These are phyloP conservation scores for Hestina assimilis DNA, from an alignment of 1,140 invertebrate genomes.

Conservation along the genomic window DNA sequence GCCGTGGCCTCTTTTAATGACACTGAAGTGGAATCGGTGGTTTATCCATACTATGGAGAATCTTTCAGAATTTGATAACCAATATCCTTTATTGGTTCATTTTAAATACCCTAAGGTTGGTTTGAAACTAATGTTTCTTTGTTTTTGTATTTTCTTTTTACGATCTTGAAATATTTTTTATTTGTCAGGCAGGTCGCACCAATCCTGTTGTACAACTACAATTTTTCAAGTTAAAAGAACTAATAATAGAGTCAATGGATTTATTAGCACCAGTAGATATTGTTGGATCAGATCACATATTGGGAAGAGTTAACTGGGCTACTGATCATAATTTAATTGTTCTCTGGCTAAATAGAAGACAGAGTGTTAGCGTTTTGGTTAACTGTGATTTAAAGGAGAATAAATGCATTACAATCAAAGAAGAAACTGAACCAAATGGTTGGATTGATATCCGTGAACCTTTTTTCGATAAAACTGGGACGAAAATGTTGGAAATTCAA, in stretches of 20 bases:
- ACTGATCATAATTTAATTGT: conserved; percentile 84
- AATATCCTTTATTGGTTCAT: conserved; percentile 81
- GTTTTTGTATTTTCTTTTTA: neutral
- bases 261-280: conserved; percentile 77
- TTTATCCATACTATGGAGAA: conserved; percentile 79
- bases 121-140: conserved; percentile 7
- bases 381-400: conserved; percentile 75
- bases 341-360: conserved; percentile 92
- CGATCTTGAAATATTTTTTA: conserved; percentile 15
- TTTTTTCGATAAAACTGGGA: conserved; percentile 70
- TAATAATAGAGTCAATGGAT: conserved; percentile 38
- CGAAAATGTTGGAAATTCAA: conserved; percentile 63
- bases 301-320: conserved; percentile 87
- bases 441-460: conserved; percentile 70
- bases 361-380: conserved; percentile 83
- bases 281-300: conserved; percentile 74
- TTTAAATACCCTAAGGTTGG: conserved; percentile 92
- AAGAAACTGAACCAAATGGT: conserved; percentile 63
- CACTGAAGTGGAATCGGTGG: conserved; percentile 62
- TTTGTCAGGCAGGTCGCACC: conserved; percentile 83
- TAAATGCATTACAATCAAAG: conserved; percentile 70
- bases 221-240: conserved; percentile 76
- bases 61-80: conserved; percentile 79
- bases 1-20: conserved; percentile 91
- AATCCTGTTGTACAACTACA: conserved; percentile 87